These are phyloP conservation scores for Sigmodon hispidus DNA, from an alignment of 2,113 vertebrate species.

Conservation along the genomic window DNA sequence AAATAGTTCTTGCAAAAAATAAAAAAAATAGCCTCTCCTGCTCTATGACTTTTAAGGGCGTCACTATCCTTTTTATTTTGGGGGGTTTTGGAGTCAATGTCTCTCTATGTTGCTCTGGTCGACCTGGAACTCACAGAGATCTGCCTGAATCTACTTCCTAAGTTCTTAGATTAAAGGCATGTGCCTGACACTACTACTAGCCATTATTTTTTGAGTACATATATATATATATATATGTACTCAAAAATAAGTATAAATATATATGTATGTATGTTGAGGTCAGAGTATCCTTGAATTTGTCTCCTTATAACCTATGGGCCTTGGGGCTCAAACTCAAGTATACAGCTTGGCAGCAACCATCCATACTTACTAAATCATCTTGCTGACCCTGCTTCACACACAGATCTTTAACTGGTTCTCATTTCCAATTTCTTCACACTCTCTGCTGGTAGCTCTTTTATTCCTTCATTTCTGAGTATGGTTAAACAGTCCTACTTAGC, in stretches of 20 bases:
- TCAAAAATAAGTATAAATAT: too few relatives aligned
- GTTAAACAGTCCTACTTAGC: neutral
- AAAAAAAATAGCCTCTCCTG: neutral
- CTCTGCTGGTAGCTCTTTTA: neutral
- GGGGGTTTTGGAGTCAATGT: neutral
- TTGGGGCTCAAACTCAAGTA: neutral
- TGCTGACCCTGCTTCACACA: neutral
- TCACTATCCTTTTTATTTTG: neutral
- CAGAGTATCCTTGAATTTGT: neutral
- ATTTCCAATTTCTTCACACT: neutral
- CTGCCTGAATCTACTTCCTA: neutral
- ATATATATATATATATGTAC: too few relatives aligned
- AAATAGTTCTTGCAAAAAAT: neutral
- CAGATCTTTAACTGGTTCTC: neutral
- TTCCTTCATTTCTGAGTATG: neutral
- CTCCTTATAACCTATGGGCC: neutral
- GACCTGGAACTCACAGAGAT: neutral
- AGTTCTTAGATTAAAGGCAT: neutral
- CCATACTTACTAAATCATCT: neutral
- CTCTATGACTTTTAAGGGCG: neutral
- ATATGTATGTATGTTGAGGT: too few relatives aligned
- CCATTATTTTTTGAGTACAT: neutral
- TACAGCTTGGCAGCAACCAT: neutral
- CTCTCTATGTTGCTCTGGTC: neutral
- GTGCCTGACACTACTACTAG: neutral